Conservation (phyloP, 2,113 vertebrate species). For the Candoia aspera region DNA sequence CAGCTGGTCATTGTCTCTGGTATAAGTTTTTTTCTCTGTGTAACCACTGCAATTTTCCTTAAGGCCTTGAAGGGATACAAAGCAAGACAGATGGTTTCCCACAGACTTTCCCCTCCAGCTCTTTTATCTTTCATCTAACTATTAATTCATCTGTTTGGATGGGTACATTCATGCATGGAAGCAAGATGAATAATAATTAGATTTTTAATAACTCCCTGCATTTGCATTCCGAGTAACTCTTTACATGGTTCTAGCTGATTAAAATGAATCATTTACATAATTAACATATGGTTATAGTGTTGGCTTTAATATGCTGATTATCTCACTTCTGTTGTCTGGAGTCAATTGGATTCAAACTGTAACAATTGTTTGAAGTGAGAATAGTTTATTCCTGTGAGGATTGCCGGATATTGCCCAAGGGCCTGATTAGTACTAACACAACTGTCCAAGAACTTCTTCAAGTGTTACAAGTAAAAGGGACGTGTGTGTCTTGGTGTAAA, state of each 20-base stretch:
- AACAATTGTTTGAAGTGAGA: constrained; percentile 85
- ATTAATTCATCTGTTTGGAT: constrained; percentile 95
- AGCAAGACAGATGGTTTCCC: constrained; percentile 89
- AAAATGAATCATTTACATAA: constrained; percentile 99
- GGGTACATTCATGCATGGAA: constrained; percentile 82
- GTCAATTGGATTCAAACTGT: constrained; percentile 88
- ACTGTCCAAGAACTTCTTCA: constrained; percentile 72
- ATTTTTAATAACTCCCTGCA: constrained; percentile 94
- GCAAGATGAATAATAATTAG: constrained; percentile 96
- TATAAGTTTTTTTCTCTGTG: constrained; percentile 45
- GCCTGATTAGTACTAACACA: constrained; percentile 68
- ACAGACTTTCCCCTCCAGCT: constrained; percentile 81
- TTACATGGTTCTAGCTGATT: constrained; percentile 96
- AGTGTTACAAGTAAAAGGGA: constrained; percentile 40
- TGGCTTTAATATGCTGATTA: constrained; percentile 96
- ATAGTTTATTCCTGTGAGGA: constrained; percentile 80
- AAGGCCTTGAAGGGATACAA: constrained; percentile 76
- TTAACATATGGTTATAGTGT: constrained; percentile 97
- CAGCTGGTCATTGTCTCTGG: constrained; percentile 23
- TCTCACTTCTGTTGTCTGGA: constrained; percentile 86
- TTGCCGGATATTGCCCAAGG: constrained; percentile 69
- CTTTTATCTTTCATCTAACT: constrained; percentile 93
- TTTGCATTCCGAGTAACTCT: constrained; percentile 91
- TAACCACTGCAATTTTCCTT: constrained; percentile 56
- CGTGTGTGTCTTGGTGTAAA: background rate